phyloP scores from a whole-genome alignment of 2,888 invertebrate genomes.

The Griposia aprilina region DNA sequence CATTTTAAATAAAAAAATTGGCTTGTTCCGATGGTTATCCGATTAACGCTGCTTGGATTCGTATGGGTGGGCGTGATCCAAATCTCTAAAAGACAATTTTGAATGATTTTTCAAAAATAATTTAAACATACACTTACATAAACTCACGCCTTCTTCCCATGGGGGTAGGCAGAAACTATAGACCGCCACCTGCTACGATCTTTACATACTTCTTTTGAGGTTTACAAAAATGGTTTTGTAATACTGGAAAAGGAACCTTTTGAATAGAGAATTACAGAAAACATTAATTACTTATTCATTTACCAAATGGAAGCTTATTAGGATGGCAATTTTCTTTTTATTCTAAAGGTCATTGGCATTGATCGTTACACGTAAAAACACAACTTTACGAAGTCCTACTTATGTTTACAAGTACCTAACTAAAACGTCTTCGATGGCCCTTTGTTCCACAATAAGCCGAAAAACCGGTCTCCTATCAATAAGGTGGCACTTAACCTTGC shows the following conservation, averaged over 20 bases:
- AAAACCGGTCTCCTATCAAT: slow-evolving; percentile 51
- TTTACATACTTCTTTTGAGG: no score
- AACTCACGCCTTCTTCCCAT: no score
- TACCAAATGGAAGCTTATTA: no score
- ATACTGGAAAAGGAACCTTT: no score
- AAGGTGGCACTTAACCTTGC: slow-evolving; percentile 63
- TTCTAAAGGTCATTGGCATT: background rate
- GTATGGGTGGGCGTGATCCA: background rate
- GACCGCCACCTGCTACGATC: no score
- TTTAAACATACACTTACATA: no score
- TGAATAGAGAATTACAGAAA: no score
- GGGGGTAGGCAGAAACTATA: no score
- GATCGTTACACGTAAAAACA: background rate
- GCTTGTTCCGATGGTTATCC: slow-evolving; percentile 26
- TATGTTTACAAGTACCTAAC: slow-evolving; percentile 10
- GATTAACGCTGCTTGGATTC: slow-evolving; percentile 26
- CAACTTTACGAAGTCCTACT: background rate
- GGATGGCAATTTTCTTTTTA: background rate
- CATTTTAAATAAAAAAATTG: slow-evolving; percentile 37
- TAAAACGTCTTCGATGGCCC: slow-evolving; percentile 16
- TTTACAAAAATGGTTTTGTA: no score
- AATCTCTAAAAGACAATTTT: background rate
- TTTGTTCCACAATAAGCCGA: slow-evolving; percentile 41
- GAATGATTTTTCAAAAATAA: no score
- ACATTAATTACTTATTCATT: no score